These are phyloP conservation scores for Chrysogorgia sp. DNA, from an alignment of 92 coral and sea anemone genomes.

Conservation along the genomic window DNA sequence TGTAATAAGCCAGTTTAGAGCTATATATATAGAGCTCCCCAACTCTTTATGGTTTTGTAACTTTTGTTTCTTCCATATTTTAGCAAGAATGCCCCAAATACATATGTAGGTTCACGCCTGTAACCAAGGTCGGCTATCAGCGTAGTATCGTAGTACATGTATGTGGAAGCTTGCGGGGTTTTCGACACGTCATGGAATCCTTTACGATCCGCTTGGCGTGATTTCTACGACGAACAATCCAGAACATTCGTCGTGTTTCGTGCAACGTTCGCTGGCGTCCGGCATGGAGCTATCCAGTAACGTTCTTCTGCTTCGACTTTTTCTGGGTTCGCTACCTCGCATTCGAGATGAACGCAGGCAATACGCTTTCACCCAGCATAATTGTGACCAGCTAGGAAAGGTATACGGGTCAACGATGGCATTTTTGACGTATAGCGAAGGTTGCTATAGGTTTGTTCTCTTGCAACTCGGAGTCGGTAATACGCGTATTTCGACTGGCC, in stretches of 20 bases:
- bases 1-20: too few relatives aligned
- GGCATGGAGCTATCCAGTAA: slow-evolving; percentile 30
- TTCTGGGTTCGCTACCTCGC: too few relatives aligned
- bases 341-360: too few relatives aligned
- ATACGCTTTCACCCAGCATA: too few relatives aligned
- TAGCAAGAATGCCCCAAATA: slow-evolving; percentile 57
- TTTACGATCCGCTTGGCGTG: slow-evolving; percentile 24
- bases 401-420: too few relatives aligned
- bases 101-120: slow-evolving; percentile 58
- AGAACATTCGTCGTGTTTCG: slow-evolving; percentile 41
- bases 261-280: slow-evolving; percentile 52
- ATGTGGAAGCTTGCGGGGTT: slow-evolving; percentile 53
- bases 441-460: background rate
- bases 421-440: background rate
- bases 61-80: slow-evolving; percentile 28
- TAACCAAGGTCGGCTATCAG: slow-evolving; percentile 56
- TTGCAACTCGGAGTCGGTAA: too few relatives aligned
- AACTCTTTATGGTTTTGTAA: background rate
- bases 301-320: too few relatives aligned
- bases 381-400: too few relatives aligned
- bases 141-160: too few relatives aligned
- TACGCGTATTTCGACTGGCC: too few relatives aligned
- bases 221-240: slow-evolving; percentile 33
- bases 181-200: slow-evolving; percentile 37
- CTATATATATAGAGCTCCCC: slow-evolving; percentile 49